Conservation (phyloP, 2,797 vertebrate genomes). For the Moxostoma hubbsi region DNA sequence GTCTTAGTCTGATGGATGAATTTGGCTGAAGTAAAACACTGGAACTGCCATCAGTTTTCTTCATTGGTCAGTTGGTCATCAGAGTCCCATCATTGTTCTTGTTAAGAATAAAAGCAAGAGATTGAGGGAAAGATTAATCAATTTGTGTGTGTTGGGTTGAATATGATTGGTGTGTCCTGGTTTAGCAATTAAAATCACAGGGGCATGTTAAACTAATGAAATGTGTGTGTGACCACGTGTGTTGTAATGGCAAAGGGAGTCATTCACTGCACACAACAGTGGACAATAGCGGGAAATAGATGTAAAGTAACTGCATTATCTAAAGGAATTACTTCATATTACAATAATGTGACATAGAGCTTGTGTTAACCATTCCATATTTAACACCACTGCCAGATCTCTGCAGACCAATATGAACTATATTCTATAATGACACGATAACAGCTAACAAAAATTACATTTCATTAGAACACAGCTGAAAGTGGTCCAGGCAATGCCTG, state of each 20-base stretch:
- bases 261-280: conserved; percentile 40
- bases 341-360: conserved; percentile 45
- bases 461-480: conserved; percentile 27
- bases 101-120: conserved; percentile 40
- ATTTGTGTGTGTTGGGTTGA: conserved; percentile 28
- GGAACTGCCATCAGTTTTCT: conserved; percentile 56
- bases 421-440: conserved; percentile 23
- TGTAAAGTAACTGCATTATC: conserved; percentile 31
- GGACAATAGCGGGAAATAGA: conserved; percentile 18
- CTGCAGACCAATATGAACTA: conserved; percentile 38
- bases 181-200: conserved; percentile 56
- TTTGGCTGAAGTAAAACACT: conserved; percentile 52
- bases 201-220: conserved; percentile 57
- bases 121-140: conserved; percentile 9
- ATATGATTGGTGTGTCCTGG: conserved; percentile 51
- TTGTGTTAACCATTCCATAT: conserved; percentile 38
- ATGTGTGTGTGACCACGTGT: conserved; percentile 45
- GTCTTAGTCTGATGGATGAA: conserved; percentile 7
- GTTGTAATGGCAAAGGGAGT: conserved; percentile 39
- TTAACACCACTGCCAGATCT: conserved; percentile 35
- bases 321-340: conserved; percentile 43
- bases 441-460: conserved; percentile 41
- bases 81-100: conserved; percentile 55
- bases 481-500: conserved; percentile 36
- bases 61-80: conserved; percentile 61